A percentile compares a stretch with the other conserved stretches of the same genome.
Evolutionary conservation across 1,140 invertebrate species (phyloP).

Genomic region (Semibalanus balanoides): DNA sequence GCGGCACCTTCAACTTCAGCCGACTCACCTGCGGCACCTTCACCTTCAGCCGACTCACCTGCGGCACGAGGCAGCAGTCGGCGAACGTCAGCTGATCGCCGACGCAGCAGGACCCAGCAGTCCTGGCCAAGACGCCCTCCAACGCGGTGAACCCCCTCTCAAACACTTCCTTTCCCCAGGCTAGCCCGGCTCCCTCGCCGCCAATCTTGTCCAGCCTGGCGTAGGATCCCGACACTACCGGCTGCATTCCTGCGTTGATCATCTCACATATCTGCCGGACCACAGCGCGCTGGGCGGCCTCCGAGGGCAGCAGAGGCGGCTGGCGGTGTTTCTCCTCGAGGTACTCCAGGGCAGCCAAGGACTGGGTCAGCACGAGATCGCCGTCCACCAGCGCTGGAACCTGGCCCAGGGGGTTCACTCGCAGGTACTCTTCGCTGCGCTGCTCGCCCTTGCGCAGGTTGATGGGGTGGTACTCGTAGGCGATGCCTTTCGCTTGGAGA

Average conservation of each 20-base stretch:
- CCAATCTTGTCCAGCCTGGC: slow-evolving; percentile 57
- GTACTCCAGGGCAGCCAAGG: slow-evolving; percentile 83
- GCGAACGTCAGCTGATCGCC: slow-evolving; percentile 85
- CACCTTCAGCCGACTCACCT: slow-evolving; percentile 66
- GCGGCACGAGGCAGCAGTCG: slow-evolving; percentile 85
- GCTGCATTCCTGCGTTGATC: slow-evolving; percentile 84
- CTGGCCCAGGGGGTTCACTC: slow-evolving; percentile 14
- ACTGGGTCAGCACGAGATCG: slow-evolving; percentile 45
- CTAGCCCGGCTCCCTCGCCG: slow-evolving; percentile 36
- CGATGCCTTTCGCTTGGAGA: background rate
- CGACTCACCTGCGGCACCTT: slow-evolving; percentile 30
- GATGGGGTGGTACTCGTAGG: background rate
- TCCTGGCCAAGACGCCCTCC: slow-evolving; percentile 65
- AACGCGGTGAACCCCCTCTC: slow-evolving; percentile 69
- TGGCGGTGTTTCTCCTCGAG: slow-evolving; percentile 79
- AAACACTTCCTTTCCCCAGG: slow-evolving; percentile 86
- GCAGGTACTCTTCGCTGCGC: slow-evolving; percentile 11
- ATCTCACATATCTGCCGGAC: slow-evolving; percentile 56
- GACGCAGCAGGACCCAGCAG: slow-evolving; percentile 80
- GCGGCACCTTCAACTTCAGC: no score
- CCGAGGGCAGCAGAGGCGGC: slow-evolving; percentile 56
- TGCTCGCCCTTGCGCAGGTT: slow-evolving; percentile 10
- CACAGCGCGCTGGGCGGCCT: slow-evolving; percentile 61
- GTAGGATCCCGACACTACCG: slow-evolving; percentile 69
- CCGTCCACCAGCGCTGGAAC: slow-evolving; percentile 15